Percentiles rank a stretch among this genome's conserved stretches.
phyloP scores from a whole-genome alignment of 2,888 invertebrate species.

The Stenotaenia linearis region DNA sequence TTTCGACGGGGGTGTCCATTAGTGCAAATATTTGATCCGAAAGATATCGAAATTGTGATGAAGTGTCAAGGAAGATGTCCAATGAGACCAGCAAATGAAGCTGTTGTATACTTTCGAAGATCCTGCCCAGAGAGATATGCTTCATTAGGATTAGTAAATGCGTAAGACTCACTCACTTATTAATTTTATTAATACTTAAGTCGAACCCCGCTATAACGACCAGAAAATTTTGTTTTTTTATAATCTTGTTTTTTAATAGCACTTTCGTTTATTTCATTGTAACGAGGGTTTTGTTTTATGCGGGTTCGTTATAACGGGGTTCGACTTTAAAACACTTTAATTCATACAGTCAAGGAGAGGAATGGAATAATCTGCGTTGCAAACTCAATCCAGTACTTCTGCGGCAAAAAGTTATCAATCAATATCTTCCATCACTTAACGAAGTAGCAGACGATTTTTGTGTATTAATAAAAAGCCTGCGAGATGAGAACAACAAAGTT shows the following conservation, averaged over 20 bases:
- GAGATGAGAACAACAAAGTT: constrained; percentile 33
- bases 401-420: constrained; percentile 36
- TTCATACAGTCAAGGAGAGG: constrained; percentile 39
- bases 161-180: constrained; percentile 37
- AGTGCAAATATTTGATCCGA: constrained; percentile 40
- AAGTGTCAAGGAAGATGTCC: constrained; percentile 40
- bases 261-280: too few species aligned
- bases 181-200: too few species aligned
- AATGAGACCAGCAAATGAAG: constrained; percentile 40
- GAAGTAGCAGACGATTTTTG: constrained; percentile 39
- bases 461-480: constrained; percentile 30
- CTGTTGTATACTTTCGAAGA: constrained; percentile 39
- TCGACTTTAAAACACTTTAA: too few species aligned
- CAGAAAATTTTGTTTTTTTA: too few species aligned
- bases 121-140: constrained; percentile 39
- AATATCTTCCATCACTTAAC: constrained; percentile 37
- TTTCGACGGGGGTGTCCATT: constrained; percentile 39
- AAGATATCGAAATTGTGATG: constrained; percentile 40
- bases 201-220: not conserved
- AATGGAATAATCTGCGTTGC: constrained; percentile 40
- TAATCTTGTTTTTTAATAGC: not conserved
- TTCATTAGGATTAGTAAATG: constrained; percentile 39
- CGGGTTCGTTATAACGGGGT: too few species aligned
- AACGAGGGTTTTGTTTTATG: too few species aligned
- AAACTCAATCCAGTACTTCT: constrained; percentile 38